A percentile compares a stretch with the other conserved stretches of the same genome.
phyloP scores from a whole-genome alignment of 2,888 invertebrate genomes.

The Luperina nickerlii region DNA sequence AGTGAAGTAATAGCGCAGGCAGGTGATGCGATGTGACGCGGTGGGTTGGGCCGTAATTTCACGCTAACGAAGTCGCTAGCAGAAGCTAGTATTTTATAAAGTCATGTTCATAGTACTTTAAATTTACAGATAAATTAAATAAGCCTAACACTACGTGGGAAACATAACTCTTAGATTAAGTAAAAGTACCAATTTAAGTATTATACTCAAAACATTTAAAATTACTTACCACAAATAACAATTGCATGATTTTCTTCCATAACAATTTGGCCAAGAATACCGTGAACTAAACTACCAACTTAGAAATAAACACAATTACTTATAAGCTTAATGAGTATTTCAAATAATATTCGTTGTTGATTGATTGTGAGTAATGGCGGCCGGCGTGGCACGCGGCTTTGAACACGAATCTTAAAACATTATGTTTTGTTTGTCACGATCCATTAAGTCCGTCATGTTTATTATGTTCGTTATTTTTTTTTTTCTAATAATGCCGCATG shows the following conservation, averaged over 20 bases:
- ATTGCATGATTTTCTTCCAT: slow-evolving; percentile 46
- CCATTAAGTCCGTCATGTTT: slow-evolving; percentile 42
- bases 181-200: neutral
- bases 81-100: too few relatives aligned
- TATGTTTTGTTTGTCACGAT: slow-evolving; percentile 53
- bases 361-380: slow-evolving; percentile 62
- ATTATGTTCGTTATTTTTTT: slow-evolving; percentile 13
- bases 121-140: too few relatives aligned
- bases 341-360: slow-evolving; percentile 55
- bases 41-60: neutral
- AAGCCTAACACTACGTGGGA: neutral
- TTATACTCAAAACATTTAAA: neutral
- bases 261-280: slow-evolving; percentile 18
- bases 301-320: slow-evolving; percentile 52
- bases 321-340: slow-evolving; percentile 46
- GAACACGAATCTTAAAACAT: slow-evolving; percentile 55
- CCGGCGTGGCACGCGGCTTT: slow-evolving; percentile 30
- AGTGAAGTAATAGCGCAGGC: neutral
- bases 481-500: neutral
- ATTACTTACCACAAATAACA: neutral
- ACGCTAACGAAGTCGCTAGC: neutral
- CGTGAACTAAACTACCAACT: slow-evolving; percentile 26
- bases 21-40: too few relatives aligned
- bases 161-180: neutral
- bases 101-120: too few relatives aligned